Conservation (phyloP, 2,797 vertebrate species). For the Benthosema pterotum region DNA sequence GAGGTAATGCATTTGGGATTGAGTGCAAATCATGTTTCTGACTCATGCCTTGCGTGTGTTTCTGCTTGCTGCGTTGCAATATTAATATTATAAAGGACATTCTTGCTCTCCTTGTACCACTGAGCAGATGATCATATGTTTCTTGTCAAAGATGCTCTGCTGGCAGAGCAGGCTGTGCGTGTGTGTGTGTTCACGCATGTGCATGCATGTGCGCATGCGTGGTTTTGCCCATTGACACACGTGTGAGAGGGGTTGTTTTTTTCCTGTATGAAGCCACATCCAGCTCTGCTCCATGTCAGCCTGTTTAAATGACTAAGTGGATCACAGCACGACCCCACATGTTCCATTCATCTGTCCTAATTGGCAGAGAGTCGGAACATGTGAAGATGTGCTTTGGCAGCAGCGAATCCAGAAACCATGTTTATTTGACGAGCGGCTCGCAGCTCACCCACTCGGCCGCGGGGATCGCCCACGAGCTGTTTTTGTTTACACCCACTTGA, state of each 20-base stretch:
- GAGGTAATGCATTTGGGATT: conserved; percentile 57
- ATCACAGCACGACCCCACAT: conserved; percentile 63
- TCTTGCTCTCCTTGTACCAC: conserved; percentile 1
- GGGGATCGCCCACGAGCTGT: conserved; percentile 60
- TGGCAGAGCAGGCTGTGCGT: neutral
- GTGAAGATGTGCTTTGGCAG: conserved; percentile 71
- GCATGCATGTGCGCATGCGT: conserved; percentile 3
- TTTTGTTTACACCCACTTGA: conserved; percentile 61
- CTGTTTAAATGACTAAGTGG: conserved; percentile 49
- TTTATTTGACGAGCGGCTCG: conserved; percentile 69
- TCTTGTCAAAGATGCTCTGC: conserved; percentile 23
- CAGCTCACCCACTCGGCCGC: conserved; percentile 73
- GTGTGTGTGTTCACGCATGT: neutral
- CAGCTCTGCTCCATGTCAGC: conserved; percentile 54
- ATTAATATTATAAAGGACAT: conserved; percentile 9
- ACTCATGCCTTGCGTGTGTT: neutral
- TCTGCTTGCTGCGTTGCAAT: neutral
- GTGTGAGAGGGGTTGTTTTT: conserved; percentile 7
- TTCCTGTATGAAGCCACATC: conserved; percentile 16
- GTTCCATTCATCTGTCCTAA: conserved; percentile 64
- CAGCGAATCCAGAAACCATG: conserved; percentile 52
- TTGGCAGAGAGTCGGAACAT: conserved; percentile 61
- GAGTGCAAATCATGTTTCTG: neutral
- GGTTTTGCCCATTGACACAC: neutral
- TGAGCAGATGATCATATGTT: conserved; percentile 26